These are phyloP conservation scores for Clunio marinus DNA, from an alignment of 2,888 invertebrate genomes.

Conservation along the genomic window DNA sequence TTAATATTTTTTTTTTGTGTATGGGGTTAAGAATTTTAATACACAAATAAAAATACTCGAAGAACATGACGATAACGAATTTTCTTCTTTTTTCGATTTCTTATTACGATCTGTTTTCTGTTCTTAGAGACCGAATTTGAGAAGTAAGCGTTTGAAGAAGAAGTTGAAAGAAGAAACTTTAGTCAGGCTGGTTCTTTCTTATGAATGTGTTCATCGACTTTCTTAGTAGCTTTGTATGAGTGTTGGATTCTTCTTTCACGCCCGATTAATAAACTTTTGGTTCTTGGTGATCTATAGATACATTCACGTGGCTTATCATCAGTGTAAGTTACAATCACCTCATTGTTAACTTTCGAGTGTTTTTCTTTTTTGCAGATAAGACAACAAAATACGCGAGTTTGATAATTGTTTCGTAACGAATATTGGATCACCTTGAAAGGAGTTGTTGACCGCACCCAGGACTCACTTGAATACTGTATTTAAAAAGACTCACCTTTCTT, in stretches of 20 bases:
- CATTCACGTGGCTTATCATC: neutral
- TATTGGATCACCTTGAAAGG: neutral
- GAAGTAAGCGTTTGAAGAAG: too few species aligned
- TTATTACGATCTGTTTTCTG: neutral
- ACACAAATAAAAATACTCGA: conserved; percentile 13
- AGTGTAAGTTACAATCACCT: too few species aligned
- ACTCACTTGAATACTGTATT: neutral
- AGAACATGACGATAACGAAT: conserved; percentile 16
- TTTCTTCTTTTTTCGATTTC: conserved; percentile 17
- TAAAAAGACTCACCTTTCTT: conserved; percentile 71
- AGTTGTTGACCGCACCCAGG: conserved; percentile 13
- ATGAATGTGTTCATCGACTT: neutral
- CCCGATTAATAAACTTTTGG: neutral
- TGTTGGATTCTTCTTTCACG: neutral
- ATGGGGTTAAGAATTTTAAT: conserved; percentile 12
- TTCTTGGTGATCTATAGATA: neutral
- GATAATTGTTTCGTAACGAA: too few species aligned
- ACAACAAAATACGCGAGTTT: too few species aligned
- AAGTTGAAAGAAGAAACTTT: neutral
- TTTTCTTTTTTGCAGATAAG: too few species aligned
- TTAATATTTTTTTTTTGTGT: neutral
- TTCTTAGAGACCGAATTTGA: neutral
- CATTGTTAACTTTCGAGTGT: too few species aligned
- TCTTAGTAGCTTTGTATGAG: neutral
- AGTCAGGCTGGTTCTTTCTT: conserved; percentile 14